Evolutionary conservation across 2,888 invertebrate genomes (phyloP).

Genomic region (Caenorhabditis doughertyi): DNA sequence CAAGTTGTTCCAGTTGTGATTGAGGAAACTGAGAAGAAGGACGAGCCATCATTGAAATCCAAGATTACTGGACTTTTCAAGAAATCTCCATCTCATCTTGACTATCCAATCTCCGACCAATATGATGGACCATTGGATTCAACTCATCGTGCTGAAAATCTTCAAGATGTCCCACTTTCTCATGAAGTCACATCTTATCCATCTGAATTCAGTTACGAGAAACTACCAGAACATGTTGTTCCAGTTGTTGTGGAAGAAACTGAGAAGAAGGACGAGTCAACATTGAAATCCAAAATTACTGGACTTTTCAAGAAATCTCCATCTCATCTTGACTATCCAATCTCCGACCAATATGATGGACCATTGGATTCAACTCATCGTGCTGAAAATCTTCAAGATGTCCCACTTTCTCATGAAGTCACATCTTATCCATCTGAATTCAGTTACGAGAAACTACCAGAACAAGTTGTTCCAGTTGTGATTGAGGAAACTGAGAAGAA

Average conservation of each 20-base stretch:
- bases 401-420: conserved; percentile 58
- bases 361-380: conserved; percentile 44
- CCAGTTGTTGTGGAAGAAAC: conserved; percentile 37
- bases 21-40: conserved; percentile 37
- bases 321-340: conserved; percentile 70
- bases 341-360: conserved; percentile 50
- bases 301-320: conserved; percentile 57
- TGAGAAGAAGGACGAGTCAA: conserved; percentile 47
- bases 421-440: conserved; percentile 65
- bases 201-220: conserved; percentile 46
- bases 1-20: conserved; percentile 17
- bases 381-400: conserved; percentile 30
- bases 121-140: conserved; percentile 46
- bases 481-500: conserved; percentile 47
- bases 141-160: conserved; percentile 32
- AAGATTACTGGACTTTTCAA: conserved; percentile 63
- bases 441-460: conserved; percentile 48
- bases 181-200: conserved; percentile 67
- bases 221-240: conserved; percentile 34
- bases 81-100: conserved; percentile 64
- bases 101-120: conserved; percentile 66
- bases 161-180: conserved; percentile 40
- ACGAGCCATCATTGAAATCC: conserved; percentile 42
- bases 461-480: conserved; percentile 31
- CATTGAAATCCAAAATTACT: conserved; percentile 59